Evolutionary conservation across 2,888 invertebrate genomes (phyloP).

Genomic region (Amphipoea oculea): DNA sequence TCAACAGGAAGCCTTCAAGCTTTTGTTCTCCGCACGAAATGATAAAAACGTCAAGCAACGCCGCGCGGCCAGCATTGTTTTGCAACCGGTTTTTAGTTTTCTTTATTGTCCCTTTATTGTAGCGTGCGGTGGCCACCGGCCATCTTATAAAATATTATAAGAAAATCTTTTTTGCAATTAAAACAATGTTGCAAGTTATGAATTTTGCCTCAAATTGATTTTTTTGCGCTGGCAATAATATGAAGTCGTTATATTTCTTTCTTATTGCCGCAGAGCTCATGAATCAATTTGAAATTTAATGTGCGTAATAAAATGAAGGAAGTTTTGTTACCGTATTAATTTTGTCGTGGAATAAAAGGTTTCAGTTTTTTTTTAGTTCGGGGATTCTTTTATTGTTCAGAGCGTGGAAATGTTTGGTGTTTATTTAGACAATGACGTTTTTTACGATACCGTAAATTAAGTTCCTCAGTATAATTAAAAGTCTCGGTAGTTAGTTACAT

Average conservation of each 20-base stretch:
- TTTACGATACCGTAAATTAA: slow-evolving; percentile 48
- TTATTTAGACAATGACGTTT: slow-evolving; percentile 56
- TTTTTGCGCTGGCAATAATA: slow-evolving; percentile 64
- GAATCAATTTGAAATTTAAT: slow-evolving; percentile 68
- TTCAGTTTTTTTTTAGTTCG: slow-evolving; percentile 24
- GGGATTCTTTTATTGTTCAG: slow-evolving; percentile 28
- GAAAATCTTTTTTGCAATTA: slow-evolving; percentile 69
- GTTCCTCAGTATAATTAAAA: slow-evolving; percentile 22
- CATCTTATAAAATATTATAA: slow-evolving; percentile 65
- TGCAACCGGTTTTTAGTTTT: slow-evolving; percentile 82
- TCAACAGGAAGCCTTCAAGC: slow-evolving; percentile 88
- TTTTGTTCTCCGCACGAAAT: slow-evolving; percentile 88
- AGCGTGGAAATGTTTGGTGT: slow-evolving; percentile 37
- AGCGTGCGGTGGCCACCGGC: slow-evolving; percentile 74
- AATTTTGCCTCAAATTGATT: slow-evolving; percentile 69
- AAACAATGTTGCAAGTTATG: slow-evolving; percentile 74
- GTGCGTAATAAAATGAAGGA: slow-evolving; percentile 60
- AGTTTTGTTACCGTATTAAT: slow-evolving; percentile 54
- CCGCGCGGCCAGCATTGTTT: slow-evolving; percentile 87
- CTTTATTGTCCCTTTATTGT: slow-evolving; percentile 82
- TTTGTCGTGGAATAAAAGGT: slow-evolving; percentile 39
- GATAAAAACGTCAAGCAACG: slow-evolving; percentile 89
- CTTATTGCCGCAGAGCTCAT: slow-evolving; percentile 55
- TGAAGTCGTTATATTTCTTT: slow-evolving; percentile 68
- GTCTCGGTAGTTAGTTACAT: slow-evolving; percentile 28